phyloP scores from a whole-genome alignment of 2,888 invertebrate species.

The Parascotia fuliginaria region DNA sequence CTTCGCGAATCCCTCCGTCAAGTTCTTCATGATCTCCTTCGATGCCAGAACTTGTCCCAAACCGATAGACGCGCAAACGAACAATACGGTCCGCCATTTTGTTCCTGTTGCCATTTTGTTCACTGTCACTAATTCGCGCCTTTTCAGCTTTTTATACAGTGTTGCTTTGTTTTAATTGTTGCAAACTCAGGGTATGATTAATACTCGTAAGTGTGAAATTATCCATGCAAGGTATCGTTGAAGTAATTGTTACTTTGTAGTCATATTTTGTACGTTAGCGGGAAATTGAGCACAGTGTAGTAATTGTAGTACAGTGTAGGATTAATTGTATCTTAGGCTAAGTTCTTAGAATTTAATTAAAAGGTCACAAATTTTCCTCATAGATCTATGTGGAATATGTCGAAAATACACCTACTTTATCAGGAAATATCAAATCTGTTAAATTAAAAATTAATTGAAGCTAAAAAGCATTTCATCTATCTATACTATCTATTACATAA shows the following conservation, averaged over 20 bases:
- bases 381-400: too few species aligned
- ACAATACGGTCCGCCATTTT: slow-evolving; percentile 48
- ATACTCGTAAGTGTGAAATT: slow-evolving; percentile 7
- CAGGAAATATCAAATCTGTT: too few species aligned
- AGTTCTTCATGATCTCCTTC: slow-evolving; percentile 64
- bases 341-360: neutral
- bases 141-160: slow-evolving; percentile 3
- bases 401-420: too few species aligned
- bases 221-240: neutral
- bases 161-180: slow-evolving; percentile 13
- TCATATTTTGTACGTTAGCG: neutral
- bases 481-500: too few species aligned
- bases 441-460: too few species aligned
- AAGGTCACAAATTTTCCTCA: neutral
- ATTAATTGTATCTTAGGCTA: neutral
- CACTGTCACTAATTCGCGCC: neutral
- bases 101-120: slow-evolving; percentile 29
- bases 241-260: neutral
- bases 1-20: slow-evolving; percentile 60
- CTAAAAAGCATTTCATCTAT: too few species aligned
- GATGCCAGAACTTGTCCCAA: slow-evolving; percentile 40
- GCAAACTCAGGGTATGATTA: slow-evolving; percentile 11
- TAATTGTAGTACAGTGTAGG: neutral
- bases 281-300: slow-evolving; percentile 2
- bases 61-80: slow-evolving; percentile 15